Conservation (phyloP, 2,888 invertebrate genomes). For the Ectobius pallidus region DNA sequence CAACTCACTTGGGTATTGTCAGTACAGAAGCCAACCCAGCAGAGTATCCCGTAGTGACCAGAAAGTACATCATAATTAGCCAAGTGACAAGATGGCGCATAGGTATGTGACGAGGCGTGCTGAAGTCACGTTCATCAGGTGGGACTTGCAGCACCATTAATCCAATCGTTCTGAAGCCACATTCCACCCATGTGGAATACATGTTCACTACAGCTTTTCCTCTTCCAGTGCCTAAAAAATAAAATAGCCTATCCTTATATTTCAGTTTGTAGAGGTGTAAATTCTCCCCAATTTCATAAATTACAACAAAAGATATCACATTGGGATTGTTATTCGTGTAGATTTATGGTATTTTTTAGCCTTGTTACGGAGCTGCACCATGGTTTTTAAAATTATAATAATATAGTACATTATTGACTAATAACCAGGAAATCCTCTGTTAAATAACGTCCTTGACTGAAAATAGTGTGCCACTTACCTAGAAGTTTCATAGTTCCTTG, state of each 20-base stretch:
- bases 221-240: conserved; percentile 58
- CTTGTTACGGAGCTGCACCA: no score
- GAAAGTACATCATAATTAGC: conserved; percentile 7
- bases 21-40: conserved; percentile 12
- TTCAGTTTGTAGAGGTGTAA: no score
- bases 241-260: no score
- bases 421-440: no score
- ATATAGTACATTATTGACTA: no score
- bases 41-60: conserved; percentile 4
- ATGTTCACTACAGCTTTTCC: conserved; percentile 66
- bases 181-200: conserved; percentile 58
- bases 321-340: no score
- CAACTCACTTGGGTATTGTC: not conserved
- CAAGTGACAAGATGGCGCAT: conserved; percentile 16
- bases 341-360: no score
- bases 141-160: conserved; percentile 39
- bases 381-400: no score
- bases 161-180: conserved; percentile 32
- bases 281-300: no score
- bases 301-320: no score
- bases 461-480: no score
- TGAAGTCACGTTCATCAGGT: conserved; percentile 7
- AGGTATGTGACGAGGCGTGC: not conserved
- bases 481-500: not conserved
- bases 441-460: no score